These are phyloP conservation scores for Pongo pygmaeus DNA, from an alignment of 2,113 vertebrate genomes.

Conservation along the genomic window DNA sequence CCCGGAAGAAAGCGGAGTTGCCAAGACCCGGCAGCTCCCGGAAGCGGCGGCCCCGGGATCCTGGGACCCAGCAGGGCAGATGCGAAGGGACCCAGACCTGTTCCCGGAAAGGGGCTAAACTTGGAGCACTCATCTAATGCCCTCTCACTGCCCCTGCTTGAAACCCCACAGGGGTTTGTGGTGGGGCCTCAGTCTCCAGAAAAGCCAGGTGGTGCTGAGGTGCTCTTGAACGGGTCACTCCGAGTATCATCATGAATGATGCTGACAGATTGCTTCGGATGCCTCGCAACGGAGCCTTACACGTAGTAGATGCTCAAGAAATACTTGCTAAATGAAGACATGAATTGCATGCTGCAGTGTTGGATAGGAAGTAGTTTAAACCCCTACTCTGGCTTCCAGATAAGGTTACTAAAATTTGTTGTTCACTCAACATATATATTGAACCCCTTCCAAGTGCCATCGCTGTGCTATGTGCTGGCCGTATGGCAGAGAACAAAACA, in stretches of 20 bases:
- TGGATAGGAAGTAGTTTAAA: not conserved
- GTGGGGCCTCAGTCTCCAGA: not conserved
- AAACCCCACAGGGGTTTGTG: not conserved
- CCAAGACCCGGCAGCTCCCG: not conserved
- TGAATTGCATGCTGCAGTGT: not conserved
- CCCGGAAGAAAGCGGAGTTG: not conserved
- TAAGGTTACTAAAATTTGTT: not conserved
- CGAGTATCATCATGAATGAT: not conserved
- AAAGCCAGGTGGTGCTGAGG: not conserved
- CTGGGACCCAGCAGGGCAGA: not conserved
- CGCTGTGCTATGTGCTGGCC: not conserved
- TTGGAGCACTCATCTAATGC: not conserved
- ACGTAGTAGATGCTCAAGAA: slow-evolving; percentile 2
- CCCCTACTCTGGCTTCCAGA: not conserved
- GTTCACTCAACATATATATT: not conserved
- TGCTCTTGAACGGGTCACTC: not conserved
- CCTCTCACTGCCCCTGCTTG: not conserved
- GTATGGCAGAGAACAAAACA: not conserved
- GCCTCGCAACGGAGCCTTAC: not conserved
- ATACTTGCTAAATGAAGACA: not conserved
- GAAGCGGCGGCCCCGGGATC: not conserved
- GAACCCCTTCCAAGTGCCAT: not conserved
- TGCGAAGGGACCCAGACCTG: not conserved
- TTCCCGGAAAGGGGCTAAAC: not conserved
- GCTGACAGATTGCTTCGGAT: not conserved